Evolutionary conservation across 2,113 vertebrate species (phyloP).

Genomic region (Etheostoma spectabile): DNA sequence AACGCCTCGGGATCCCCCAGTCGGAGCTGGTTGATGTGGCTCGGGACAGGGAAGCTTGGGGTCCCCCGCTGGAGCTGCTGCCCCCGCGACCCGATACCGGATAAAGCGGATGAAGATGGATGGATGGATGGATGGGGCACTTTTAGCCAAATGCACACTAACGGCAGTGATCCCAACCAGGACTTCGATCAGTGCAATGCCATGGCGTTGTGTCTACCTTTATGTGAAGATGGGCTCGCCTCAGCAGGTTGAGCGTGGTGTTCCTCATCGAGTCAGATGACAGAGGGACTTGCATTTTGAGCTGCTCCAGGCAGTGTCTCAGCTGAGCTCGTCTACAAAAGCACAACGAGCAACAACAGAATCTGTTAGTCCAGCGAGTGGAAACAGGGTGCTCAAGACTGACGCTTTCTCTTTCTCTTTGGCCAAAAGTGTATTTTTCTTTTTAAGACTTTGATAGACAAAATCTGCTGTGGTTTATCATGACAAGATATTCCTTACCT

Average conservation of each 20-base stretch:
- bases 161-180: neutral
- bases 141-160: neutral
- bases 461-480: no score
- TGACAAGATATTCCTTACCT: slow-evolving; percentile 76
- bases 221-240: slow-evolving; percentile 91
- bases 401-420: neutral
- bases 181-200: neutral
- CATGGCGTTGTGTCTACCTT: slow-evolving; percentile 81
- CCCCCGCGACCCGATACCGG: no score
- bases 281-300: slow-evolving; percentile 93
- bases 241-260: slow-evolving; percentile 92
- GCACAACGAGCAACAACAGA: neutral
- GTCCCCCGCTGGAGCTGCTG: no score
- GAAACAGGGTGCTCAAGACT: neutral
- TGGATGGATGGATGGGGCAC: no score
- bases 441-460: neutral
- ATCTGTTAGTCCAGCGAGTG: neutral
- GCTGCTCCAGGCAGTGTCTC: slow-evolving; percentile 90
- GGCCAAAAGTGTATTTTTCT: neutral
- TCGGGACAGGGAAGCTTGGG: no score
- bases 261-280: slow-evolving; percentile 86
- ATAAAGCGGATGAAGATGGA: no score
- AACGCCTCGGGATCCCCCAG: no score
- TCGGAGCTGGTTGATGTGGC: no score
- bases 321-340: slow-evolving; percentile 91